Evolutionary conservation across 2,113 vertebrate species (phyloP), one percentile per base, ranked within the genome.

Genomic region (Lucifuga dentata): DNA sequence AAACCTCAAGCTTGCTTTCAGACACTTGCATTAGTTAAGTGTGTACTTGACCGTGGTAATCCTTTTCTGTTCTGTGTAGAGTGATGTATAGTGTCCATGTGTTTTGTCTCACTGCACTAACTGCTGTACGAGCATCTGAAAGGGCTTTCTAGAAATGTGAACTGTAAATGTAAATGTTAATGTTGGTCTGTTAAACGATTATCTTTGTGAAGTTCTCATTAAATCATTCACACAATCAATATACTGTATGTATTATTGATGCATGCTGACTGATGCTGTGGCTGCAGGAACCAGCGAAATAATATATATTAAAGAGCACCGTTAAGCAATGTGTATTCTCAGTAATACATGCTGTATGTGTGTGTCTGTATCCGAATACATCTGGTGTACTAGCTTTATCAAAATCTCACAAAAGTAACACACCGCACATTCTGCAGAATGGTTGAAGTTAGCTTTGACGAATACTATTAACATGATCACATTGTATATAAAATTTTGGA

Each of bases 61-160:
- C 60, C 33, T 52, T 49, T 61, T 41, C 7, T 16, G 56, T 17
- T 9, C 39, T 51, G 29, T 64, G 17, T 59, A 38, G 24, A 72
- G 7, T 20, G 20, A 16, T 53, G 29, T 15, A 65, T 55, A 56
- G 21, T 65, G 7, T 20, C 56, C 8, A 16, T 51, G 50, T 58
- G 33, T 58, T 20, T 72, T n/a, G 8, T 77, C 55, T 76, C 19
- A 29, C 43, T 71, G 20, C 46, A 68, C 23, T 53, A 17, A 60
- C 41, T 21, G 44, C 16, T 38, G 33, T 51, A 40, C 4, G 15
- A 46, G 56, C 17, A 68, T 52, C 73, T 65, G 11, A 80, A 88
- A 89, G 87, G 80, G 87, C 80, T 85, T 85, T 80, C 36, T 71
- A 66, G 24, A 72, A 52, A 69, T 35, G 19, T 73, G 19, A 83